Conservation (phyloP, 2,113 vertebrate genomes). For the Sinocyclocheilus anophthalmus region DNA sequence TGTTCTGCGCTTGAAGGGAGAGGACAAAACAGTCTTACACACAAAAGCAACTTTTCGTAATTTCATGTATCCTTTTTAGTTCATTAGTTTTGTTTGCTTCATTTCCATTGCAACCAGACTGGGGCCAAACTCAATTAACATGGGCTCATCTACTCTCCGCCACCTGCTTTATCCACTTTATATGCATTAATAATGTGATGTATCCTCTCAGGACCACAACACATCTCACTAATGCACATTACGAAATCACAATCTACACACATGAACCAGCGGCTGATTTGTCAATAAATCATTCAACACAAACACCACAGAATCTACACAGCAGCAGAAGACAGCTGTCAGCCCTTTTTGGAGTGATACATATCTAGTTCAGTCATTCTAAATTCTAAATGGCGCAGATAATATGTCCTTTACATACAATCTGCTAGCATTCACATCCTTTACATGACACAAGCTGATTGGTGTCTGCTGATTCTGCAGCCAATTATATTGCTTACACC, state of each 20-base stretch:
- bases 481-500: neutral
- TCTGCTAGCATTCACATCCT: neutral
- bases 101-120: conserved; percentile 62
- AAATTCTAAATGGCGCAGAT: neutral
- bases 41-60: neutral
- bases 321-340: neutral
- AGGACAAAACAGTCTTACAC: neutral
- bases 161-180: conserved; percentile 61
- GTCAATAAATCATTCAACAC: conserved; percentile 13
- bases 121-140: conserved; percentile 52
- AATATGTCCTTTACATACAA: neutral
- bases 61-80: conserved; percentile 16
- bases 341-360: neutral
- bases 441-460: neutral
- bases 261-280: neutral
- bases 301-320: neutral
- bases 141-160: conserved; percentile 49
- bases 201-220: conserved; percentile 11
- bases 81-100: conserved; percentile 44
- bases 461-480: neutral
- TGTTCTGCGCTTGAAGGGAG: neutral
- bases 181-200: conserved; percentile 52
- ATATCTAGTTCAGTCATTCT: neutral
- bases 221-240: conserved; percentile 2
- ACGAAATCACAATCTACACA: neutral